Base-by-base conservation (phyloP, 2,113 vertebrate genomes). In the Haemorhous mexicanus region DNA sequence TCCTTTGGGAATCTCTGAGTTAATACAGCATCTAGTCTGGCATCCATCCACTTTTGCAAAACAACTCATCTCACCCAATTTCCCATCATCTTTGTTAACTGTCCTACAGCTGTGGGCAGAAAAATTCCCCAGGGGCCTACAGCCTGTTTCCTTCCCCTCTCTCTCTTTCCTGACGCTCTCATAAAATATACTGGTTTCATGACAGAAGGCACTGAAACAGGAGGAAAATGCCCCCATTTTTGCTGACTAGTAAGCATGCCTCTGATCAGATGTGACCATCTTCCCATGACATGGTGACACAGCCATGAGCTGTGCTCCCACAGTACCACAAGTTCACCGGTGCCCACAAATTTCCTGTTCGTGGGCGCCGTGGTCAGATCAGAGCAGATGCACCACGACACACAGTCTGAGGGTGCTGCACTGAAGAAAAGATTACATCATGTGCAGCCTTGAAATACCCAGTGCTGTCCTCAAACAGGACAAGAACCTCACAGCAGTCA, bases 281-380 rank as follows among this genome's bases (percentile, higher is more conserved):
- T 84, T 53, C n/a, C 52, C 1, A 1, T 26, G 53, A 76, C 61
- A 21, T 0, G 13, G 62, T 35, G 47, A 77, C 0, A 0, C 21
- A 17, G 24, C 4, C 41, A 27, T 0, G 8, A 33, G 20, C 50
- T 11, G 12, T 6, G 46, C 50, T 74, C 39, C 61, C 24, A 22
- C 33, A 47, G 44, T 2, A 27, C 23, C 68, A 91, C 12, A 59
- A 77, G 66, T 52, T 68, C 66, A 63, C 10, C 0, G 0, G 52
- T 19, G 18, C 64, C 74, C 35, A 79, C 23, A 32, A 24, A 67
- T 23, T 84, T 84, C 80, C 79, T 63, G 24, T 13, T 43, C 11
- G 22, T 47, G 66, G 39, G 81, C 11, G 7, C 32, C 0, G 0
- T 16, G 28, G 62, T 64, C 55, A 70, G 55, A 62, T 26, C 23